phyloP scores from a whole-genome alignment of 92 coral and sea anemone species.

The Parazoanthus darwini region DNA sequence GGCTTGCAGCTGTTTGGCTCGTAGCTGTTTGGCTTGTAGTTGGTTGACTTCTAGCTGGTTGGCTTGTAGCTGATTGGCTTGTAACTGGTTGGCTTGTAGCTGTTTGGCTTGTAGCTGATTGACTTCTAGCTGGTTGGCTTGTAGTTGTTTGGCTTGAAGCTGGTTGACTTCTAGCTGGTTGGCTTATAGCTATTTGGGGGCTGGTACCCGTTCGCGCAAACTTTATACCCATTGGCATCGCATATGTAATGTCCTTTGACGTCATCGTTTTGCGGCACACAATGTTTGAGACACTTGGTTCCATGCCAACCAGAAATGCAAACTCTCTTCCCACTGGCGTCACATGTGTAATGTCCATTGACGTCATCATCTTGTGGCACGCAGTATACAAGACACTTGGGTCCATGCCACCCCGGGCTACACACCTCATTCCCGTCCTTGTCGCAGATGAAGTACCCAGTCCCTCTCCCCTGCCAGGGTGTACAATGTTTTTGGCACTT shows the following conservation, averaged over 20 bases:
- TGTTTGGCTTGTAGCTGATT: too few species aligned
- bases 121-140: too few species aligned
- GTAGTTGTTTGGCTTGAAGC: too few species aligned
- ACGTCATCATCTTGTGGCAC: constrained; percentile 38
- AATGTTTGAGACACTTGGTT: constrained; percentile 46
- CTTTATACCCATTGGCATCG: constrained; percentile 45
- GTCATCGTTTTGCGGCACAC: constrained; percentile 48
- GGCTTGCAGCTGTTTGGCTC: too few species aligned
- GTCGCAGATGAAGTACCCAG: constrained; percentile 60
- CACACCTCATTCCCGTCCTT: constrained; percentile 47
- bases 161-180: too few species aligned
- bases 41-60: too few species aligned
- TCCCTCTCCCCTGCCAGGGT: constrained; percentile 35
- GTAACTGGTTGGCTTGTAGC: too few species aligned
- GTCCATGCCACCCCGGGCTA: constrained; percentile 63
- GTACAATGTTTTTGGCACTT: constrained; percentile 44
- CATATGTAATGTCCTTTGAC: constrained; percentile 53
- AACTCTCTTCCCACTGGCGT: constrained; percentile 40
- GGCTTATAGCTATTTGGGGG: neutral
- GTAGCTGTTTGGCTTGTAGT: too few species aligned
- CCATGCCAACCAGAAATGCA: constrained; percentile 66
- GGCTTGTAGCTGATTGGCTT: too few species aligned
- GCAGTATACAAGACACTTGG: constrained; percentile 50
- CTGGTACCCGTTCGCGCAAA: constrained; percentile 19
- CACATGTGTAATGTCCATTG: constrained; percentile 61